A percentile compares a stretch with the other conserved stretches of the same genome.
These are phyloP conservation scores for Poecile montanus DNA, from an alignment of 2,797 vertebrate genomes.

Conservation along the genomic window DNA sequence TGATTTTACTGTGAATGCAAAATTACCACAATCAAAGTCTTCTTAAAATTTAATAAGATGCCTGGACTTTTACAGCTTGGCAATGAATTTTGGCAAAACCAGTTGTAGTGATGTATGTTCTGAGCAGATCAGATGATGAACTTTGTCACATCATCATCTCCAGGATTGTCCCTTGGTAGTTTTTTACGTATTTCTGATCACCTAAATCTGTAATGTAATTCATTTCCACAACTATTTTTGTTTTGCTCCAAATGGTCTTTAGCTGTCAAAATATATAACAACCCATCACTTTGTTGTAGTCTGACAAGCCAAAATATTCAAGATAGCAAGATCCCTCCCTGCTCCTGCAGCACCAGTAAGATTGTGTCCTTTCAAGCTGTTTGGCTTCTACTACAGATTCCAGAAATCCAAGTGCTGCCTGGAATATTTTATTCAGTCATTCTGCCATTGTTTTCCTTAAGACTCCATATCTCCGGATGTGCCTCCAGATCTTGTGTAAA, in stretches of 20 bases:
- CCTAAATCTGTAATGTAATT: not conserved
- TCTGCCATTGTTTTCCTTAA: constrained; percentile 23
- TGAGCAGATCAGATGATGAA: not conserved
- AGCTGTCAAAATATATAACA: not conserved
- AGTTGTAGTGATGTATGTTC: not conserved
- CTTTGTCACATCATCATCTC: not conserved
- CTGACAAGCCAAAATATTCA: not conserved
- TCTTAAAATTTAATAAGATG: not conserved
- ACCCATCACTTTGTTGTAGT: not conserved
- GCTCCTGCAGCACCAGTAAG: not conserved
- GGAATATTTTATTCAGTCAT: not conserved
- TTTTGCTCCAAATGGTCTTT: not conserved
- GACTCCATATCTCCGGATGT: not conserved
- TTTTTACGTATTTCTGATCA: not conserved
- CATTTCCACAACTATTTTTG: not conserved
- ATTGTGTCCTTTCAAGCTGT: not conserved
- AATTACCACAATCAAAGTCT: not conserved
- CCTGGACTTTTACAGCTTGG: not conserved
- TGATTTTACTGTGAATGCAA: not conserved
- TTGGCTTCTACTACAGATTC: not conserved
- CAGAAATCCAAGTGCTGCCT: constrained; percentile 1
- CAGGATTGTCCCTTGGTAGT: not conserved
- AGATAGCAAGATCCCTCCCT: not conserved
- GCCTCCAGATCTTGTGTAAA: constrained; percentile 5
- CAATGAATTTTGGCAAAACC: not conserved